A percentile compares a stretch with the other conserved stretches of the same genome.
Evolutionary conservation across 2,888 invertebrate species (phyloP).

Genomic region (Altica lythri): DNA sequence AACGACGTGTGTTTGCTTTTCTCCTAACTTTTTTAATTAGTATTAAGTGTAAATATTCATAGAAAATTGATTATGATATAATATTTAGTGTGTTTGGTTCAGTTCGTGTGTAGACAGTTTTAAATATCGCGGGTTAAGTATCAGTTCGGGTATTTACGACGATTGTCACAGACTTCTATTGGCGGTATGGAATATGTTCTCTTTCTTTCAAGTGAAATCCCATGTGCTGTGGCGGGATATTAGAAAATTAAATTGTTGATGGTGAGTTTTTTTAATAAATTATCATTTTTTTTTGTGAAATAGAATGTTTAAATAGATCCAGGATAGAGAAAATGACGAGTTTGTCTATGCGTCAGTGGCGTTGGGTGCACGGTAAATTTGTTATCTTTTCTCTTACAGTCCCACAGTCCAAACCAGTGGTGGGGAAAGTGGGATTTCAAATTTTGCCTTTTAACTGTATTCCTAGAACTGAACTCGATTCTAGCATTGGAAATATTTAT

Average conservation of each 20-base stretch:
- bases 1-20: constrained; percentile 55
- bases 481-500: no score
- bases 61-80: constrained; percentile 22
- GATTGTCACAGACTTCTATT: constrained; percentile 55
- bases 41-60: constrained; percentile 35
- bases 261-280: constrained; percentile 47
- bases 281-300: no score
- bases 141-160: constrained; percentile 58
- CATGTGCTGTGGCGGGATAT: constrained; percentile 51
- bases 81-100: constrained; percentile 28
- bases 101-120: constrained; percentile 45
- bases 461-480: constrained; percentile 11
- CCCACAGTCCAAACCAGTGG: constrained; percentile 39
- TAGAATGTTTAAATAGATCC: no score
- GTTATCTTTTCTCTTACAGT: constrained; percentile 45
- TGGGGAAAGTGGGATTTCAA: constrained; percentile 36
- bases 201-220: constrained; percentile 51
- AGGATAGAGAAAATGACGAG: constrained; percentile 10
- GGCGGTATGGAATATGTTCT: constrained; percentile 58
- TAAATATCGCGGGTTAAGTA: constrained; percentile 55
- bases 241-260: constrained; percentile 40
- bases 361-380: constrained; percentile 44
- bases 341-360: constrained; percentile 41
- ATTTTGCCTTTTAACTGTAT: constrained; percentile 34
- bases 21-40: constrained; percentile 38